Base-by-base conservation (phyloP, 1,140 invertebrate species). In the Nymphalis io region DNA sequence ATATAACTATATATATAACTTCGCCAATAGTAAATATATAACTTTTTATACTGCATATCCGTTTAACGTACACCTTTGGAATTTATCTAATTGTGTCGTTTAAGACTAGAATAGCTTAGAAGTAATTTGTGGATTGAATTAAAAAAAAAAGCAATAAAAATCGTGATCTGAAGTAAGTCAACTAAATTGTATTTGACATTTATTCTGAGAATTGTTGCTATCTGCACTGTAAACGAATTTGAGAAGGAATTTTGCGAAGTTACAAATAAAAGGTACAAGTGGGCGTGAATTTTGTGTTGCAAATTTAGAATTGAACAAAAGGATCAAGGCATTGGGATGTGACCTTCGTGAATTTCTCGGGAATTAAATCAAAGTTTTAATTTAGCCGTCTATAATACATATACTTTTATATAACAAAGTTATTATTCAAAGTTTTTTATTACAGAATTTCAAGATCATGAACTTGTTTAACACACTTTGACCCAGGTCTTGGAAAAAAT, bases 301-400 rank as follows among this genome's bases (percentile, higher is more conserved):
- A 27, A 55, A n/a, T 55, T 55, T 55, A 55, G 51, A 15, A 55
- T 55, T 55, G 15, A 55, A 27, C 20, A 23, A 55, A 55, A 55
- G 51, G 51, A 55, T 16, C 11, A 51, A 18, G 16, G 51, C 13
- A 27, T 55, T 55, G 13, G 20, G 51, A 27, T 55, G 12, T 55
- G 51, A 55, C 51, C 51, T 55, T 55, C 21, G 51, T 6, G 21
- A 55, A 3, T 5, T 23, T 23, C 23, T 55, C 51, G 23, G 51
- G 16, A 27, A 20, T 3, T 27, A 27, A 13, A 55, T 27, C 15
- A 3, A 27, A 33, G 2, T 55, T 55, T 51, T 51, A 21, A 51
- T 51, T 51, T 51, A 51, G 6, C 27, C 10, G 10, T 8, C 27
- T 33, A 27, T 27, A 27, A n/a, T n/a, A n/a, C n/a, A n/a, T n/a